Percentiles rank a stretch among this genome's conserved stretches.
These are phyloP conservation scores for Drosophila fungiperda DNA, from an alignment of 2,888 invertebrate species.

Conservation along the genomic window DNA sequence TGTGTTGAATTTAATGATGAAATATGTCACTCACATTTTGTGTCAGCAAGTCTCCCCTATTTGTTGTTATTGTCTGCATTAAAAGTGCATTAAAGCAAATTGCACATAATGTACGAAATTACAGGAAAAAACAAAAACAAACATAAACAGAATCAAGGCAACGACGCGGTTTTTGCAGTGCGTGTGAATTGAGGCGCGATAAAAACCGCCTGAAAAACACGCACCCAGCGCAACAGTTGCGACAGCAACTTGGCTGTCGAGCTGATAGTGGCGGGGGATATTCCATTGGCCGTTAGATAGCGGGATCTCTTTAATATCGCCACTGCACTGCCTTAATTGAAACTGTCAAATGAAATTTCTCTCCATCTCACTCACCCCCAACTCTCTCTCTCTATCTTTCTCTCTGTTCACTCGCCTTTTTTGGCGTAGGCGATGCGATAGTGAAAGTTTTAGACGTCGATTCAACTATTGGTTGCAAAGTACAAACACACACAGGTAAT, in stretches of 20 bases:
- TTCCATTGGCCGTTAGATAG: conserved; percentile 37
- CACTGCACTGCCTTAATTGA: conserved; percentile 61
- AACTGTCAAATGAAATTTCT: conserved; percentile 69
- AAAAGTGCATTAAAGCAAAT: conserved; percentile 67
- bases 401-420: conserved; percentile 38
- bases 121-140: conserved; percentile 14
- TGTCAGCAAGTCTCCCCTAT: conserved; percentile 30
- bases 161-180: conserved; percentile 34
- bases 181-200: conserved; percentile 43
- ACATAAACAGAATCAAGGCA: neutral
- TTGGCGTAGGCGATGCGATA: conserved; percentile 68
- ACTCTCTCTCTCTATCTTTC: conserved; percentile 5
- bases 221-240: conserved; percentile 40
- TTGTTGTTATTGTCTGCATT: conserved; percentile 45
- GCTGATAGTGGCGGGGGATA: conserved; percentile 10
- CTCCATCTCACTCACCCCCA: conserved; percentile 5
- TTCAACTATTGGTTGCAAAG: conserved; percentile 36
- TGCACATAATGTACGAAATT: conserved; percentile 39
- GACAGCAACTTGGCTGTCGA: conserved; percentile 25
- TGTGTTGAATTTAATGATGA: conserved; percentile 66
- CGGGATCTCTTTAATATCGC: conserved; percentile 22
- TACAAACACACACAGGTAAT: conserved; percentile 55
- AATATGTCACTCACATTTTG: conserved; percentile 62
- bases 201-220: conserved; percentile 48
- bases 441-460: conserved; percentile 63